Evolutionary conservation across 2,888 invertebrate genomes (phyloP).

Genomic region (Hipparchia sbordonii): DNA sequence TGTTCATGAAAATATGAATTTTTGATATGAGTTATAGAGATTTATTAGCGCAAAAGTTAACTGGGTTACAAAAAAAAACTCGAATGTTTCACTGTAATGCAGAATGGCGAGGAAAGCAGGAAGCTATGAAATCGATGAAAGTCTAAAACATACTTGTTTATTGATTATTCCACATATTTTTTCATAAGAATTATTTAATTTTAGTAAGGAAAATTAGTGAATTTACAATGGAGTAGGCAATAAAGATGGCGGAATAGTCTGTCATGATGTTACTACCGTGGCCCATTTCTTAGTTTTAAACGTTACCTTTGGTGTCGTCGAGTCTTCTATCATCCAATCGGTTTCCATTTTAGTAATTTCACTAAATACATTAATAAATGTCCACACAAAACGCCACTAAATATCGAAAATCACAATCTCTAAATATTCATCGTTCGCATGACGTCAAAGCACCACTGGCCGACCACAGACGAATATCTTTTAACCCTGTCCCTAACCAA

Average conservation of each 20-base stretch:
- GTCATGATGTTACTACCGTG: constrained; percentile 72
- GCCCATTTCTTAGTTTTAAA: constrained; percentile 62
- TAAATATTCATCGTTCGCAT: constrained; percentile 73
- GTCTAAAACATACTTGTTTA: neutral
- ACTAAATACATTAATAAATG: constrained; percentile 77
- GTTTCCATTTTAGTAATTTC: constrained; percentile 95
- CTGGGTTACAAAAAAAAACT: constrained; percentile 14
- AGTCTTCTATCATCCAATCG: constrained; percentile 93
- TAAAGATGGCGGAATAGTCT: constrained; percentile 72
- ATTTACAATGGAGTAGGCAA: constrained; percentile 39
- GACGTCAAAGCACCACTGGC: constrained; percentile 73
- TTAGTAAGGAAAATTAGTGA: constrained; percentile 15
- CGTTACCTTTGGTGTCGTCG: constrained; percentile 74
- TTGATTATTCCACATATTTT: neutral
- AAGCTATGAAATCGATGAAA: neutral
- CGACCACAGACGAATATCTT: neutral
- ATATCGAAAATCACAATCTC: constrained; percentile 67
- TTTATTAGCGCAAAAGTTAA: neutral
- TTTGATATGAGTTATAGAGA: constrained; percentile 15
- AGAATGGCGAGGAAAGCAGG: neutral
- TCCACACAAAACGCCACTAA: constrained; percentile 67
- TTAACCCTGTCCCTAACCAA: too few species aligned
- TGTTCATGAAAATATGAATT: neutral
- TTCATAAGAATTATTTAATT: neutral
- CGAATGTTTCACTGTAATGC: constrained; percentile 9